Conservation (phyloP, 1,140 invertebrate species). For the Camponotus pennsylvanicus region DNA sequence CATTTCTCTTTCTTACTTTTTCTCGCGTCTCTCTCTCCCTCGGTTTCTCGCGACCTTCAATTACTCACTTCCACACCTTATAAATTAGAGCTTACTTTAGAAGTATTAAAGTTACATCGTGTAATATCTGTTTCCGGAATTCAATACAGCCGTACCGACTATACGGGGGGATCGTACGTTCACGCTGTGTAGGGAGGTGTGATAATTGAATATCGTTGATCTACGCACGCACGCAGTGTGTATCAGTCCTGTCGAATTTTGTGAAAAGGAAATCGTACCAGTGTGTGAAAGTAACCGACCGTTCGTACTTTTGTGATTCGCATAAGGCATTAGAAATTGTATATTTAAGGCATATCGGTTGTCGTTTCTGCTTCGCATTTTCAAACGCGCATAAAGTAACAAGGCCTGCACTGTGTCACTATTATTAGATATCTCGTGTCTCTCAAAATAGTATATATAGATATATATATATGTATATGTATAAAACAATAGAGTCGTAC, state of each 20-base stretch:
- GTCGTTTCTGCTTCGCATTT: slow-evolving; percentile 57
- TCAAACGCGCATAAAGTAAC: slow-evolving; percentile 51
- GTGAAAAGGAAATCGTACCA: slow-evolving; percentile 9
- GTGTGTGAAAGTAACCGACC: slow-evolving; percentile 31
- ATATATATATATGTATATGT: not conserved
- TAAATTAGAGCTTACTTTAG: slow-evolving; percentile 59
- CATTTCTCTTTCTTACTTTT: not conserved
- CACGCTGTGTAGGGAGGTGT: not conserved
- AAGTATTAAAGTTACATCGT: slow-evolving; percentile 68
- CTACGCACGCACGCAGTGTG: slow-evolving; percentile 16
- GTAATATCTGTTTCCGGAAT: slow-evolving; percentile 76
- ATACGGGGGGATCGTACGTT: slow-evolving; percentile 7
- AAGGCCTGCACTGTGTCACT: slow-evolving; percentile 47
- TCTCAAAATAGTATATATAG: slow-evolving; percentile 9
- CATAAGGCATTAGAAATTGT: slow-evolving; percentile 61
- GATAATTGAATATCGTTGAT: slow-evolving; percentile 33
- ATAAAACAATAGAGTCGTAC: slow-evolving; percentile 32
- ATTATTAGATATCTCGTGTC: slow-evolving; percentile 29
- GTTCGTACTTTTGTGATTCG: slow-evolving; percentile 46
- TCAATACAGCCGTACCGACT: slow-evolving; percentile 56
- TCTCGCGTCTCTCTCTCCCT: not conserved
- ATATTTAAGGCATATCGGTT: slow-evolving; percentile 56
- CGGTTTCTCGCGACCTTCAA: slow-evolving; percentile 1
- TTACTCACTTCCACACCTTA: slow-evolving; percentile 41
- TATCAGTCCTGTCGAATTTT: slow-evolving; percentile 19